These are phyloP conservation scores for Basileuterus tristriatus DNA, from an alignment of 2,797 vertebrate genomes.

Conservation along the genomic window DNA sequence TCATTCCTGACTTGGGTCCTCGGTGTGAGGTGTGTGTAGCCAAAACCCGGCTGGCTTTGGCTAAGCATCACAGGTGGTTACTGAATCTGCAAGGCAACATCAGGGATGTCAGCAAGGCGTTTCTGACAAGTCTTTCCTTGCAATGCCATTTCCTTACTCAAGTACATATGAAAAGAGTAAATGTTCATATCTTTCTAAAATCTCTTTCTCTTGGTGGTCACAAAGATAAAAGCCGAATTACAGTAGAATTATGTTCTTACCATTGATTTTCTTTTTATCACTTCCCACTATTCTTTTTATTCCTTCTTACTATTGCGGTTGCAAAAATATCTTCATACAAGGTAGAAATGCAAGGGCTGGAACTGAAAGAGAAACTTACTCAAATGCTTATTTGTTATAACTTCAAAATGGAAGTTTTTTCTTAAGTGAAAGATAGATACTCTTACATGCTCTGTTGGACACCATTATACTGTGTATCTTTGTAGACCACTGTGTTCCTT, in stretches of 20 bases:
- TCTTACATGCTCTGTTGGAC: neutral
- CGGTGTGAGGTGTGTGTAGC: neutral
- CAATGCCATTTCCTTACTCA: slow-evolving; percentile 50
- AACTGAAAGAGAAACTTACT: neutral
- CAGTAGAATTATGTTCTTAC: slow-evolving; percentile 36
- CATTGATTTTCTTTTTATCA: slow-evolving; percentile 52
- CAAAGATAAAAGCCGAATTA: slow-evolving; percentile 53
- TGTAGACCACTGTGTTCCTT: neutral
- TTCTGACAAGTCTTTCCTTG: slow-evolving; percentile 1
- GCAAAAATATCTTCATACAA: slow-evolving; percentile 36
- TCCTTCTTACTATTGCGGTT: neutral
- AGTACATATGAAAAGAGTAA: slow-evolving; percentile 20
- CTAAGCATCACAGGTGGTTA: slow-evolving; percentile 22
- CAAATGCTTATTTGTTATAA: slow-evolving; percentile 7
- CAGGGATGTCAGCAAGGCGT: slow-evolving; percentile 19
- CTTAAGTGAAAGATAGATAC: neutral
- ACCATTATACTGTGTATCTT: neutral
- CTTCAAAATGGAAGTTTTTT: slow-evolving; percentile 25
- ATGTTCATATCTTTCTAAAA: slow-evolving; percentile 52
- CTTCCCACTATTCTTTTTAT: slow-evolving; percentile 53
- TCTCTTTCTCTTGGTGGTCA: slow-evolving; percentile 22
- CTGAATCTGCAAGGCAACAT: neutral
- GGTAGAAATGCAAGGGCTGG: slow-evolving; percentile 15
- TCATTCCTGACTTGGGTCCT: neutral
- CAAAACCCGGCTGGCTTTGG: slow-evolving; percentile 36